phyloP scores from a whole-genome alignment of 1,140 invertebrate genomes.

The Drosophila serrata region DNA sequence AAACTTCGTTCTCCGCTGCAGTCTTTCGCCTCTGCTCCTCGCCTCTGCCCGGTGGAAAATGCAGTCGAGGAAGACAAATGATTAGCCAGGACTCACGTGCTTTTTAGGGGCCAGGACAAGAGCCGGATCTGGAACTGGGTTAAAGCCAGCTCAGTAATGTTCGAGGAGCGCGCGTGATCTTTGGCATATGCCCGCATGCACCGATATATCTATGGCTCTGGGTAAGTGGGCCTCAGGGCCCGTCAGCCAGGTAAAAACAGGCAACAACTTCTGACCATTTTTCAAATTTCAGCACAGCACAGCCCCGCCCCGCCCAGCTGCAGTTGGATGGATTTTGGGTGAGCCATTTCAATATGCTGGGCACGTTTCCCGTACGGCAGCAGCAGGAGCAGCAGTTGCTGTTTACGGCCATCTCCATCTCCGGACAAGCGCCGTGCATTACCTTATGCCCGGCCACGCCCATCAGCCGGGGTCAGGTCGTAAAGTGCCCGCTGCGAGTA shows the following conservation, averaged over 20 bases:
- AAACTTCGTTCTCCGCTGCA: constrained; percentile 43
- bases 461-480: constrained; percentile 41
- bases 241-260: constrained; percentile 53
- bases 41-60: constrained; percentile 17
- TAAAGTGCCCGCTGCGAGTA: constrained; percentile 55
- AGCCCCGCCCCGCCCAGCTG: constrained; percentile 17
- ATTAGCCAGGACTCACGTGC: constrained; percentile 60
- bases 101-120: neutral
- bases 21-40: constrained; percentile 1
- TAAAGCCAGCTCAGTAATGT: constrained; percentile 47
- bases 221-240: constrained; percentile 48
- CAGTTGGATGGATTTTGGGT: constrained; percentile 30
- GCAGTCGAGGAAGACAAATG: constrained; percentile 63
- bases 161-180: constrained; percentile 50
- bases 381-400: constrained; percentile 42
- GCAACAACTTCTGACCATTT: constrained; percentile 62
- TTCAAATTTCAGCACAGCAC: constrained; percentile 56
- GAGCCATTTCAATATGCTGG: constrained; percentile 57
- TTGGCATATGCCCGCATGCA: constrained; percentile 54
- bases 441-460: constrained; percentile 41
- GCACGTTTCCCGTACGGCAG: constrained; percentile 40
- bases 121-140: constrained; percentile 46
- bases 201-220: constrained; percentile 38
- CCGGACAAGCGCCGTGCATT: constrained; percentile 33
- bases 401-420: constrained; percentile 53